Conservation (phyloP, 2,113 vertebrate genomes). For the Callithrix jacchus region DNA sequence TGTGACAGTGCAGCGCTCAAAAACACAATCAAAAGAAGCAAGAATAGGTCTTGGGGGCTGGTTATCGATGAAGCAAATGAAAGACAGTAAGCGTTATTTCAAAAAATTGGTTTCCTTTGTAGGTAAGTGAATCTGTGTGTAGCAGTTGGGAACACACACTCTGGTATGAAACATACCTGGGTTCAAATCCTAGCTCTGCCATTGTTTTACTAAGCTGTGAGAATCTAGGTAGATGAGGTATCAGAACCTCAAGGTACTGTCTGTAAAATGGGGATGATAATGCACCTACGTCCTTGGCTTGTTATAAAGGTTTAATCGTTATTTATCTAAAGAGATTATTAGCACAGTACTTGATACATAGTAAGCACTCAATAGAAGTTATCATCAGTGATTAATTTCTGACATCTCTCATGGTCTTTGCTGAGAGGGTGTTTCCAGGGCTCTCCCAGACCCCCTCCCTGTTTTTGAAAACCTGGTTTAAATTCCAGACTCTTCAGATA, state of each 20-base stretch:
- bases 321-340: background rate
- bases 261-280: background rate
- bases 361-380: background rate
- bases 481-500: background rate
- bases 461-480: background rate
- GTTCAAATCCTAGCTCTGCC: background rate
- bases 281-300: rapidly evolving
- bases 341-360: rapidly evolving
- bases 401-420: background rate
- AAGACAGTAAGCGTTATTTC: background rate
- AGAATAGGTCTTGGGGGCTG: background rate
- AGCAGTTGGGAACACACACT: background rate
- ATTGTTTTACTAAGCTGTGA: background rate
- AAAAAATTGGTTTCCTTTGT: background rate
- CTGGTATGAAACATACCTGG: background rate
- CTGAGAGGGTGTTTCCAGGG: background rate
- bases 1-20: background rate
- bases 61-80: background rate
- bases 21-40: background rate
- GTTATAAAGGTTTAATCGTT: background rate
- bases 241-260: background rate
- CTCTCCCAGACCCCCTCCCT: background rate
- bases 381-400: background rate
- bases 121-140: background rate
- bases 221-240: background rate